Evolutionary conservation across 2,888 invertebrate species (phyloP).

Genomic region (Oegoconia quadripuncta): DNA sequence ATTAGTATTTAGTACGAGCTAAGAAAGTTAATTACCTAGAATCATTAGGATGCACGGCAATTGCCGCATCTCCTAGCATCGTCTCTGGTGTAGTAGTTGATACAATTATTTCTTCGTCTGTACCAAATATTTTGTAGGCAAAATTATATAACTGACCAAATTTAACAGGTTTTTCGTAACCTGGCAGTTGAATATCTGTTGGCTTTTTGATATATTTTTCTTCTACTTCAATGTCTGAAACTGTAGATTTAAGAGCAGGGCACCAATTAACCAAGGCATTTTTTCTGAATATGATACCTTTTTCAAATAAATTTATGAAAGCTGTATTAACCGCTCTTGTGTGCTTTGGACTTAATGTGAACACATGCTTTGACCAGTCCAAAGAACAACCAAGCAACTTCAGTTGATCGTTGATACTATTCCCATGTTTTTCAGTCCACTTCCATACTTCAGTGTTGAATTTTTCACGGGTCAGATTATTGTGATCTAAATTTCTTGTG

Average conservation of each 20-base stretch:
- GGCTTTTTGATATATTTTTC: conserved; percentile 81
- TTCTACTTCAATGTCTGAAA: conserved; percentile 97
- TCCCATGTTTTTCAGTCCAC: conserved; percentile 91
- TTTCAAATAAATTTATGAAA: conserved; percentile 88
- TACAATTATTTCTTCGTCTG: conserved; percentile 84
- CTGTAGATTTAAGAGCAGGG: conserved; percentile 89
- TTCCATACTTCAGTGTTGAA: conserved; percentile 89
- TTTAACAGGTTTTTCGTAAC: conserved; percentile 84
- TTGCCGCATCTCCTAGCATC: conserved; percentile 94
- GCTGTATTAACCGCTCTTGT: conserved; percentile 90
- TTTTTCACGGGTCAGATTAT: conserved; percentile 85
- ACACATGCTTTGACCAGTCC: conserved; percentile 92
- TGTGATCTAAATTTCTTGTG: conserved; percentile 81
- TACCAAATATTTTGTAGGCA: conserved; percentile 82
- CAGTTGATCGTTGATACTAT: conserved; percentile 85
- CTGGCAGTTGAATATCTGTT: conserved; percentile 84
- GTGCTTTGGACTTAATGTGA: conserved; percentile 91
- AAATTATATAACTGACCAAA: conserved; percentile 91
- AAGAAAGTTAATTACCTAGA: conserved; percentile 73
- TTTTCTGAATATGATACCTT: conserved; percentile 85
- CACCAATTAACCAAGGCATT: conserved; percentile 97
- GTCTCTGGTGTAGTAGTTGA: conserved; percentile 97
- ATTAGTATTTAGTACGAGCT: too few species aligned
- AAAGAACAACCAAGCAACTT: conserved; percentile 88
- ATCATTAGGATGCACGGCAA: conserved; percentile 95